A percentile compares a stretch with the other conserved stretches of the same genome.
Evolutionary conservation across 1,140 invertebrate genomes (phyloP).

Genomic region (Onthophagus taurus): DNA sequence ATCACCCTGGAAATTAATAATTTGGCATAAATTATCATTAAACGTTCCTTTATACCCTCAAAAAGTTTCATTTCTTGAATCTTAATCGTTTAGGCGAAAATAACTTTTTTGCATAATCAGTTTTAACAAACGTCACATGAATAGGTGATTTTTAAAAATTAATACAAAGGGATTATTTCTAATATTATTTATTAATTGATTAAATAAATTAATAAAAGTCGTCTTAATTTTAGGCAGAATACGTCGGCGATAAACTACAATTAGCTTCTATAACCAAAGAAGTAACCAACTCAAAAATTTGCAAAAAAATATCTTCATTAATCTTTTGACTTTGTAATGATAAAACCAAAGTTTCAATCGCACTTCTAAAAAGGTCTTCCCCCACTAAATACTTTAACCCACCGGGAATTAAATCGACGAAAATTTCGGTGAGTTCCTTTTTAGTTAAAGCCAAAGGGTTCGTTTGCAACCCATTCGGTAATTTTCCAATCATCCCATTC

Average conservation of each 20-base stretch:
- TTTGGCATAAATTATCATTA: too few species aligned
- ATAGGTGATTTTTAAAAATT: too few species aligned
- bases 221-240: constrained; percentile 16
- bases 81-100: too few species aligned
- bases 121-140: too few species aligned
- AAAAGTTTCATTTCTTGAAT: too few species aligned
- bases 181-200: too few species aligned
- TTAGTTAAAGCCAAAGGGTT: constrained; percentile 1
- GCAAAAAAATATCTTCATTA: constrained; percentile 32
- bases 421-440: constrained; percentile 8
- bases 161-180: too few species aligned
- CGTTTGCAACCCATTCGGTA: constrained; percentile 11
- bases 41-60: too few species aligned
- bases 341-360: constrained; percentile 22
- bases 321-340: constrained; percentile 33
- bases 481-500: constrained; percentile 13
- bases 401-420: constrained; percentile 12
- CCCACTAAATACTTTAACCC: constrained; percentile 21
- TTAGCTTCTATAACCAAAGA: constrained; percentile 10
- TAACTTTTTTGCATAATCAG: too few species aligned
- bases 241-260: constrained; percentile 10
- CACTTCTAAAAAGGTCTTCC: constrained; percentile 19
- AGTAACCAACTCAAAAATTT: constrained; percentile 30
- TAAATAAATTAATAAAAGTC: too few species aligned
- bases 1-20: too few species aligned